Conservation (phyloP, 1,140 invertebrate species). For the Antheraea mylitta region DNA sequence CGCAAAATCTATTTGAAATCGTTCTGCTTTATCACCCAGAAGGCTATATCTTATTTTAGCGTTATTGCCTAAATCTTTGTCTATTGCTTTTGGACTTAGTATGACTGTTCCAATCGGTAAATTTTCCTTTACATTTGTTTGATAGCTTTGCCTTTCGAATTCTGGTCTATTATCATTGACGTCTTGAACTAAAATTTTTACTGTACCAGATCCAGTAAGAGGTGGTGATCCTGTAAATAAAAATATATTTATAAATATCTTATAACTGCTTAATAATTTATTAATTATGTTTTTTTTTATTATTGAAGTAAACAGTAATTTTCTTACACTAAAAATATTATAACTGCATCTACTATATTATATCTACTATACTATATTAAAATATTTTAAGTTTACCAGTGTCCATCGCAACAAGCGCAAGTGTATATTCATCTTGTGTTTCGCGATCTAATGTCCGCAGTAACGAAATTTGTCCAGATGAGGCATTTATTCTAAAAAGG, state of each 20-base stretch:
- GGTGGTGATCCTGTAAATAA: slow-evolving; percentile 88
- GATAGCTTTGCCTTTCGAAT: slow-evolving; percentile 89
- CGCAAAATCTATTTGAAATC: slow-evolving; percentile 86
- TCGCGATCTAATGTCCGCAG: slow-evolving; percentile 91
- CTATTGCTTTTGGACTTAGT: slow-evolving; percentile 85
- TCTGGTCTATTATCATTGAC: slow-evolving; percentile 95
- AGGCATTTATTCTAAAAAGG: slow-evolving; percentile 93
- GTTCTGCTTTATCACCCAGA: slow-evolving; percentile 87
- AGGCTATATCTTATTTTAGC: slow-evolving; percentile 91
- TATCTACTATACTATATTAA: neutral
- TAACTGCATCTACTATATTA: no score
- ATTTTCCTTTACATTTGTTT: slow-evolving; percentile 88
- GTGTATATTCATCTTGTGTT: slow-evolving; percentile 87
- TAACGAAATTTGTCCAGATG: slow-evolving; percentile 92
- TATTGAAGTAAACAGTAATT: no score
- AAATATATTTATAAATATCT: neutral
- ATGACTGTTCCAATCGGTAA: slow-evolving; percentile 85
- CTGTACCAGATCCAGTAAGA: slow-evolving; percentile 91
- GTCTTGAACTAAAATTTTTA: slow-evolving; percentile 94
- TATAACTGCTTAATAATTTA: no score
- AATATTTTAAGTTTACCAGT: slow-evolving; percentile 83
- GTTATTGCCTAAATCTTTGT: slow-evolving; percentile 91
- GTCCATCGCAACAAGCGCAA: slow-evolving; percentile 94
- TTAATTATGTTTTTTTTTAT: no score
- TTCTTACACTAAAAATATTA: no score